These are phyloP conservation scores for Tursiops truncatus DNA, from an alignment of 2,113 vertebrate species.

Conservation along the genomic window DNA sequence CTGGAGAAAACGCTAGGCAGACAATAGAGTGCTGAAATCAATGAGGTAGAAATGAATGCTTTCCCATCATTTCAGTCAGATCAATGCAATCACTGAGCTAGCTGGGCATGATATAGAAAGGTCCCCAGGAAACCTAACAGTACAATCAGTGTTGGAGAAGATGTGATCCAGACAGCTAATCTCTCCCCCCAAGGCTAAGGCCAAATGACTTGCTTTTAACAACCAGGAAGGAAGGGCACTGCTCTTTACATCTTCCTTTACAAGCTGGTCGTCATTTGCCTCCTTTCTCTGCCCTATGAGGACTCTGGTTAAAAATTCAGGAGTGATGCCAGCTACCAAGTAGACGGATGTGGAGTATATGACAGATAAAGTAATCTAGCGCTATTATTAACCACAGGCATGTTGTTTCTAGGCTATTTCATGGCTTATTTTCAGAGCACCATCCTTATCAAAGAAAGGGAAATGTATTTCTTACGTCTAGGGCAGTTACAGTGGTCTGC, in stretches of 20 bases:
- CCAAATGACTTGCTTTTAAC: constrained; percentile 62
- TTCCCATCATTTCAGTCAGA: constrained; percentile 66
- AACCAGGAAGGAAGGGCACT: constrained; percentile 52
- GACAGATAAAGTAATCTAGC: constrained; percentile 79
- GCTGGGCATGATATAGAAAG: constrained; percentile 63
- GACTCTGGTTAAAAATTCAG: constrained; percentile 57
- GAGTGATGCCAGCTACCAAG: constrained; percentile 35
- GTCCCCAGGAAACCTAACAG: constrained; percentile 65
- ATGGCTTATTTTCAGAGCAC: constrained; percentile 54
- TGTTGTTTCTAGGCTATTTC: neutral
- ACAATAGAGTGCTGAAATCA: constrained; percentile 64
- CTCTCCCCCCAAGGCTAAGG: constrained; percentile 61
- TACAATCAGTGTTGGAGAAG: constrained; percentile 55
- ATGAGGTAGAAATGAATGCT: constrained; percentile 72
- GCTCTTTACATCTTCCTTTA: constrained; percentile 58
- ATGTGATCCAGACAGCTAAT: constrained; percentile 51
- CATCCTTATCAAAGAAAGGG: constrained; percentile 49
- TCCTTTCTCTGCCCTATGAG: neutral
- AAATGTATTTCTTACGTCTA: neutral
- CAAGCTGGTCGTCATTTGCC: constrained; percentile 37
- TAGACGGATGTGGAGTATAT: constrained; percentile 46
- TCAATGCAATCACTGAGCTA: constrained; percentile 59
- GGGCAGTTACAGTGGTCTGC: constrained; percentile 23
- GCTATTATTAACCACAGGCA: constrained; percentile 47
- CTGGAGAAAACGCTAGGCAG: constrained; percentile 61